phyloP scores from a whole-genome alignment of 1,140 invertebrate genomes.

The Dinoponera quadriceps region DNA sequence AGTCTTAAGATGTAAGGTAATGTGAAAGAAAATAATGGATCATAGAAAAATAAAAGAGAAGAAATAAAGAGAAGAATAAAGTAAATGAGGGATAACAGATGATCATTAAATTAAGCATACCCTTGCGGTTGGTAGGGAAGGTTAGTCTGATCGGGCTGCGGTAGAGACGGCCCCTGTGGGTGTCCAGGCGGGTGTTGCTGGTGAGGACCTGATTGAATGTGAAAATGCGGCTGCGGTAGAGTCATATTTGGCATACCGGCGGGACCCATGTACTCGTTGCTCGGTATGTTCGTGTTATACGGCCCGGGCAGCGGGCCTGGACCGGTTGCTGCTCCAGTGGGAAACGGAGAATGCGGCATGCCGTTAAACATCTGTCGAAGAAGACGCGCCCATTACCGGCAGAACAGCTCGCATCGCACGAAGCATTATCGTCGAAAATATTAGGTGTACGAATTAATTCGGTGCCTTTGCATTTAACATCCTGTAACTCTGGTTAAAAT shows the following conservation, averaged over 20 bases:
- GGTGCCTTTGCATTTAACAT: too few species aligned
- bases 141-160: conserved; percentile 77
- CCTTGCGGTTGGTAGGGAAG: conserved; percentile 81
- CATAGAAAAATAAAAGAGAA: too few species aligned
- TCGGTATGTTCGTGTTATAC: conserved; percentile 76
- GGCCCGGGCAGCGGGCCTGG: conserved; percentile 62
- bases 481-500: too few species aligned
- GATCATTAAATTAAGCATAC: conserved; percentile 67
- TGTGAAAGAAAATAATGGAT: neutral
- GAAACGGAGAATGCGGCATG: conserved; percentile 77
- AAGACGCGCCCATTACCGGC: neutral
- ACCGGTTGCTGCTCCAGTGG: conserved; percentile 55
- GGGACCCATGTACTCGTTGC: conserved; percentile 75
- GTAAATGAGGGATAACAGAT: neutral
- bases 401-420: neutral
- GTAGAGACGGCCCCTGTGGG: conserved; percentile 69
- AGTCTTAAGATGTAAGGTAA: too few species aligned
- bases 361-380: conserved; percentile 80
- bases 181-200: conserved; percentile 75
- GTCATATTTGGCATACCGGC: conserved; percentile 76
- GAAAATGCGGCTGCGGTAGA: conserved; percentile 79
- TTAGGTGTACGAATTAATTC: too few species aligned
- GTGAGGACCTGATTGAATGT: conserved; percentile 76
- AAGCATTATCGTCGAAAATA: neutral
- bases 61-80: too few species aligned